phyloP scores from a whole-genome alignment of 2,113 vertebrate genomes.

The Ageneiosus marmoratus region DNA sequence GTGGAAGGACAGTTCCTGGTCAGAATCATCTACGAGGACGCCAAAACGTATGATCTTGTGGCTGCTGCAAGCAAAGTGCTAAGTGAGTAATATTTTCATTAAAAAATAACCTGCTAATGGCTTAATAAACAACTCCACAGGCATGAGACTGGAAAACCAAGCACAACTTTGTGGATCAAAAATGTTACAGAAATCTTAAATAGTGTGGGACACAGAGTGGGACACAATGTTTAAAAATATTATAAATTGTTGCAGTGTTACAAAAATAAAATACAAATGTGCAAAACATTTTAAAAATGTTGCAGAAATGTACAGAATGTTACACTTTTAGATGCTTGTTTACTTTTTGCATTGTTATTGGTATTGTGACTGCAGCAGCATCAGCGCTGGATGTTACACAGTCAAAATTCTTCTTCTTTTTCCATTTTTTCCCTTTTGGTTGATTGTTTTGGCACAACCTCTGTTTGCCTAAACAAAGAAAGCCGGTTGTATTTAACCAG shows the following conservation, averaged over 20 bases:
- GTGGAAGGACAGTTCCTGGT: conserved; percentile 98
- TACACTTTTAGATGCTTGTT: background rate
- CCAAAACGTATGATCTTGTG: conserved; percentile 96
- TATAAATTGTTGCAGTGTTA: background rate
- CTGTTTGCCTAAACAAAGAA: too few species aligned
- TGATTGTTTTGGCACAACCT: too few species aligned
- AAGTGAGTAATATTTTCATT: conserved; percentile 76
- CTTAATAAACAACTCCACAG: background rate
- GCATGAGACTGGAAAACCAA: background rate
- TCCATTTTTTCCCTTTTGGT: too few species aligned
- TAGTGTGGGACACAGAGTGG: too few species aligned
- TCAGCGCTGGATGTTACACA: too few species aligned
- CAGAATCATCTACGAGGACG: conserved; percentile 97
- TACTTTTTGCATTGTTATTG: background rate
- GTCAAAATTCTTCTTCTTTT: too few species aligned
- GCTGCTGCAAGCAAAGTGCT: conserved; percentile 97
- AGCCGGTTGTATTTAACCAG: too few species aligned
- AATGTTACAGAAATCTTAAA: too few species aligned
- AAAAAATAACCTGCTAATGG: conserved; percentile 7
- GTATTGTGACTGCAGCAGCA: too few species aligned
- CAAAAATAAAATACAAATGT: background rate
- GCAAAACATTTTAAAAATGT: background rate
- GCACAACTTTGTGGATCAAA: too few species aligned
- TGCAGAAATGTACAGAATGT: background rate
- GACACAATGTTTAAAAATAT: background rate